Evolutionary conservation across 2,113 vertebrate species (phyloP), one percentile per base, ranked within the genome.

Genomic region (Labeo catla): DNA sequence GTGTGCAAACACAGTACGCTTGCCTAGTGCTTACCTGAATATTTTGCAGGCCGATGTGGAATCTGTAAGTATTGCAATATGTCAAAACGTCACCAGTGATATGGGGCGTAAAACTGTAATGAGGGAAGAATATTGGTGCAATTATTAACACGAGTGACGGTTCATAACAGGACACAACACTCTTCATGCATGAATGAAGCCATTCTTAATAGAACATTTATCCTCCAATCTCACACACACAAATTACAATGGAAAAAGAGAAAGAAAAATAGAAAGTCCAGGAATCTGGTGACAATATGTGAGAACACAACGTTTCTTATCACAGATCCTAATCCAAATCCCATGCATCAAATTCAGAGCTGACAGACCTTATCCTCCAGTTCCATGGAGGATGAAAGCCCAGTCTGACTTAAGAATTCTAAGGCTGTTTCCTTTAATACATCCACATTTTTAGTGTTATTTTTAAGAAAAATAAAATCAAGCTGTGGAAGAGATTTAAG

Each of bases 351-450:
- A 36, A 82, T 68, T 19, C 47, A 52, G 80, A 68, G 36, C n/a
- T 81, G 19, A 68, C 57, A 81, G 23, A 49, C 10, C 79, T 66
- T 66, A 34, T 66, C 80, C 61, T 81, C 43, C 80, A 8, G 34
- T 34, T 34, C 61, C 43, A 28, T 12, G 39, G 36, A 68, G 5
- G 34, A 15, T 0, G 5, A 72, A 49, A 72, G 47, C 7, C 10
- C 83, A 63, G 16, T 39, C 49, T 57, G 68, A 57, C 3, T 78
- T 59, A 36, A 43, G 43, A 66, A 68, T 28, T 12, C 59, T 19
- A 23, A 65, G 36, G n/a, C 19, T 47, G 19, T 65, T 65, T 28
- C 59, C 76, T 36, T 61, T 45, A 59, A 61, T 23, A 21, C 34
- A 43, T 61, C 77, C 36, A 61, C 34, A 34, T 50, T 47, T 12